Conservation (phyloP, 2,797 vertebrate species). For the Macropus fuliginosus region DNA sequence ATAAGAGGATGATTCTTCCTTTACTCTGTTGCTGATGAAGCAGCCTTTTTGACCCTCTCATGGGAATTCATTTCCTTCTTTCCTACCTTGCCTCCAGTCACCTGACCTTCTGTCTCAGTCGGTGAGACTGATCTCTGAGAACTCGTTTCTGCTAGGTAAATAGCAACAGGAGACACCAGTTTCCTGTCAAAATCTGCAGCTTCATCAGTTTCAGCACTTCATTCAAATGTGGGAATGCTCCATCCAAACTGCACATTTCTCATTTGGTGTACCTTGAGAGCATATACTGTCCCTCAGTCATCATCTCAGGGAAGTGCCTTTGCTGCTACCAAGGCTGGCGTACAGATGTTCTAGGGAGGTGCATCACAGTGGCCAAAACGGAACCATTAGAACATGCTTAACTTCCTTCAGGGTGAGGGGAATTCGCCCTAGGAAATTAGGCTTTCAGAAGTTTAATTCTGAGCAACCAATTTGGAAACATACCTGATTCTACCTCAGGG, state of each 20-base stretch:
- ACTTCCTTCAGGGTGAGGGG: conserved; percentile 12
- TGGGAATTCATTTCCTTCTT: conserved; percentile 64
- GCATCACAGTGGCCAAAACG: conserved; percentile 60
- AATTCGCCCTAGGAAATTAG: conserved; percentile 58
- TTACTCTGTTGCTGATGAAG: conserved; percentile 58
- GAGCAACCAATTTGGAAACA: conserved; percentile 60
- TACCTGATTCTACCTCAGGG: conserved; percentile 57
- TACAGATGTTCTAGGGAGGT: conserved; percentile 47
- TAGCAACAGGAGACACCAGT: conserved; percentile 83
- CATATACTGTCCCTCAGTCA: conserved; percentile 66
- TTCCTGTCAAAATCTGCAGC: conserved; percentile 80
- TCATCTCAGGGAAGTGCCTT: conserved; percentile 55
- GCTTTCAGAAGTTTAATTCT: conserved; percentile 42
- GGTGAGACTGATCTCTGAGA: conserved; percentile 75
- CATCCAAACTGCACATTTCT: conserved; percentile 82
- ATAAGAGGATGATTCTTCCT: not conserved
- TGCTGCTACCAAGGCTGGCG: conserved; percentile 55
- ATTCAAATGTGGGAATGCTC: conserved; percentile 82
- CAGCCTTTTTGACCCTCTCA: conserved; percentile 61
- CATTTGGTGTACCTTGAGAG: conserved; percentile 80
- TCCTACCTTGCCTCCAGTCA: not conserved
- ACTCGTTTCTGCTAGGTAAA: conserved; percentile 85
- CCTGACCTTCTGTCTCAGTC: conserved; percentile 48
- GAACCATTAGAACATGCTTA: conserved; percentile 43
- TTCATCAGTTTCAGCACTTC: conserved; percentile 79